phyloP scores from a whole-genome alignment of 1,140 invertebrate genomes.

The Heliconius hermathena region DNA sequence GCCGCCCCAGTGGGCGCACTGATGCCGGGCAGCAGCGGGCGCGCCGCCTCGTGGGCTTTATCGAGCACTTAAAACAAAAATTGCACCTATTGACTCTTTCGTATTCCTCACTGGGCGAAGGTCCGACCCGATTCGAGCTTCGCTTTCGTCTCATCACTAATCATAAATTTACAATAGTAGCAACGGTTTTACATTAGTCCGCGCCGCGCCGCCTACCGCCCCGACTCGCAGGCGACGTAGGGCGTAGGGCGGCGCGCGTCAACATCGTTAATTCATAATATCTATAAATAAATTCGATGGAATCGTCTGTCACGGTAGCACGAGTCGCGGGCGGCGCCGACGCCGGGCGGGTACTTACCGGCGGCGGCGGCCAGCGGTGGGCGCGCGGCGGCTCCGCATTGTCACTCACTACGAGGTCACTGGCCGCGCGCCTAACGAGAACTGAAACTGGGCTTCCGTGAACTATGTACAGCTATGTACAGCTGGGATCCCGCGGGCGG shows the following conservation, averaged over 20 bases:
- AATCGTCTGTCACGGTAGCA: constrained; percentile 71
- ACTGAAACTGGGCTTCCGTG: constrained; percentile 47
- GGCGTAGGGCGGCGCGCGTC: constrained; percentile 41
- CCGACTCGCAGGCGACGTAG: constrained; percentile 49
- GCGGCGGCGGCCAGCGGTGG: constrained; percentile 33
- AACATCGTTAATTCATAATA: constrained; percentile 75
- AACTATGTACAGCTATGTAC: constrained; percentile 64
- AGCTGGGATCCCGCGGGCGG: constrained; percentile 68
- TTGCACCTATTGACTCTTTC: constrained; percentile 80
- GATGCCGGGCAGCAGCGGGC: constrained; percentile 16
- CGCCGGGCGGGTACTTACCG: constrained; percentile 42
- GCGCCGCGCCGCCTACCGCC: constrained; percentile 67
- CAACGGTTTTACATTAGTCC: constrained; percentile 76
- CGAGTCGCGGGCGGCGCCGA: constrained; percentile 43
- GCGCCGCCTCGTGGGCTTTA: constrained; percentile 38
- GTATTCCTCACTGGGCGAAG: constrained; percentile 70
- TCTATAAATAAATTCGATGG: constrained; percentile 81
- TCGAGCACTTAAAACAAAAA: constrained; percentile 71
- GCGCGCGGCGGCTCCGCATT: constrained; percentile 37
- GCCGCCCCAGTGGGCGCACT: constrained; percentile 23
- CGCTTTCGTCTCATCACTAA: constrained; percentile 70
- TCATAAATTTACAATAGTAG: constrained; percentile 75
- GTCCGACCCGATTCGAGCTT: constrained; percentile 72
- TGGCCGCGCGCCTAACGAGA: constrained; percentile 42
- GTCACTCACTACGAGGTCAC: constrained; percentile 49